Evolutionary conservation across 2,113 vertebrate genomes (phyloP), one percentile per base, ranked within the genome.

Genomic region (Elanus axillaris): DNA sequence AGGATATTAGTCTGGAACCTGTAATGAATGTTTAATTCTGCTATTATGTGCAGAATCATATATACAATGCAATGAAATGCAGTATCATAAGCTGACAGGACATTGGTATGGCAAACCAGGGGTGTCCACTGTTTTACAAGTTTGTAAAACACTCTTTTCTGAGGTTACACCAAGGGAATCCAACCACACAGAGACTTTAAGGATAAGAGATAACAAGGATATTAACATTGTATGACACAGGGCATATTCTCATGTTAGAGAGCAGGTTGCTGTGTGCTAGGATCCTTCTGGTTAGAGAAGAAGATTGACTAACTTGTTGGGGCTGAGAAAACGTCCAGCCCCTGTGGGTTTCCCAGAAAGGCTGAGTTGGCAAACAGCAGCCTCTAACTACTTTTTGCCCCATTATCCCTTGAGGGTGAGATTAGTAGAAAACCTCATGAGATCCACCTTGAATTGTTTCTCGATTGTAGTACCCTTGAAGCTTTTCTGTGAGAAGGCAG

Each of bases 381-480:
- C 43, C n/a, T 58, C 16, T 43, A 8, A 29, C 34, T 91, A 6
- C 22, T 73, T 69, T 56, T 74, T 77, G 22, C 29, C 59, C 36
- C 26, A 10, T 52, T 91, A 66, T 60, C 18, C 23, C 21, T 86
- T 0, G 8, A 86, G 50, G 16, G 22, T 58, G 59, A 76, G 58
- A 77, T 67, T 60, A 81, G 60, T 52, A 36, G 74, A 79, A 94
- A 82, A 75, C 16, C 25, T 90, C 27, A 22, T 75, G 73, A 94
- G 64, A 75, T 94, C 25, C 19, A 81, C 58, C 63, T 93, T 85
- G 82, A 92, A 94, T 69, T n/a, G 58, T 73, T 93, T 47, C 62
- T 55, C 81, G 26, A 43, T 85, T 75, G 76, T 94, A 86, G n/a
- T 76, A 42, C 31, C 48, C 72, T 59, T 74, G 59, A 69, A 86